Evolutionary conservation across 2,888 invertebrate species (phyloP), one percentile per base, ranked within the genome.

Genomic region (Melinaea menophilus): DNA sequence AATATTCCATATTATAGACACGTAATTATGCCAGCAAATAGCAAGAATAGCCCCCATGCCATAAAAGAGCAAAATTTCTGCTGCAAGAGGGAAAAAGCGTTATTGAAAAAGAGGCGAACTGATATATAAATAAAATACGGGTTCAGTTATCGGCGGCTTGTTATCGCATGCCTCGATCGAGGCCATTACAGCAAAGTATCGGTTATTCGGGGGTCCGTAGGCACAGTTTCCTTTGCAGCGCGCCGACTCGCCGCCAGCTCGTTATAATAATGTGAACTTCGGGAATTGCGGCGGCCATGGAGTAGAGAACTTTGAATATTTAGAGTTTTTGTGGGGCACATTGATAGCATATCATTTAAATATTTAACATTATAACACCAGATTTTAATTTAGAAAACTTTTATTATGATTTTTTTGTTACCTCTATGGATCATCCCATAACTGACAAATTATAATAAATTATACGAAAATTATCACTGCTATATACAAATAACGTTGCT

Each of bases 241-340:
- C 64, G 75, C 80, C 85, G 82, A 74, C 80, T 78, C 79, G 86
- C 84, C 83, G 80, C 84, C 78, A 80, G 83, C 88, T 90, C 87
- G 90, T 90, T 90, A 90, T 90, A 90, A 90, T 90, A 90, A 90
- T 90, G 89, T 89, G 90, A 90, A 90, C 89, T 88, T 88, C 85
- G 83, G 82, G 90, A 84, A 86, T 82, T 83, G 82, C 80, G 86
- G 82, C 84, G 81, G 85, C 88, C 81, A 79, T 79, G 77, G 89
- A 90, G 89, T 80, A 75, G 85, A 77, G 75, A 73, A 76, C 73
- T 69, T 78, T 76, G 75, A 80, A 81, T 75, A 72, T 72, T 76
- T 72, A 66, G 67, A 72, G 76, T 77, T 74, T 73, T 74, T 71
- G 69, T 68, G 54, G 58, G 63, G 59, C 62, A 62, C 64, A 54